A percentile compares a stretch with the other conserved stretches of the same genome.
These are phyloP conservation scores for Ammodytes dubius DNA, from an alignment of 2,113 vertebrate genomes.

Conservation along the genomic window DNA sequence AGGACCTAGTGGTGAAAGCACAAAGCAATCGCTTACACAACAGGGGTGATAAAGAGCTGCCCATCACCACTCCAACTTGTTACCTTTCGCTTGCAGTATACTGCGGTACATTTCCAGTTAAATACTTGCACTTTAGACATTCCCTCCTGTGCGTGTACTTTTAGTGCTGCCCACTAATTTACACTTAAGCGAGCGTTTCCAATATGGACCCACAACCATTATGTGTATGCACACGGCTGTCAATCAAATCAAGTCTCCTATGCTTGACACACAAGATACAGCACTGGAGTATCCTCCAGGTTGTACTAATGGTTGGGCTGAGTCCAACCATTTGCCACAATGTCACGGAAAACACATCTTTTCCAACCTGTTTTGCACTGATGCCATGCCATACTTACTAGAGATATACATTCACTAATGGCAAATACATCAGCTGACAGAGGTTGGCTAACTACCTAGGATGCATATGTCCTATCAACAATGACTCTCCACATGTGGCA, in stretches of 20 bases:
- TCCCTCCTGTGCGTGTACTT: slow-evolving; percentile 39
- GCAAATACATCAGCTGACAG: slow-evolving; percentile 57
- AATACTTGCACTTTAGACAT: slow-evolving; percentile 64
- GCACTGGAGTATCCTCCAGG: slow-evolving; percentile 63
- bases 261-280: slow-evolving; percentile 73
- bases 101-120: slow-evolving; percentile 43
- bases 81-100: slow-evolving; percentile 14
- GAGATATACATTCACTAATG: slow-evolving; percentile 65
- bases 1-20: slow-evolving; percentile 58
- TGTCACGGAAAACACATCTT: slow-evolving; percentile 75
- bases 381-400: slow-evolving; percentile 52
- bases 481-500: slow-evolving; percentile 46
- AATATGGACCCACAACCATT: slow-evolving; percentile 48
- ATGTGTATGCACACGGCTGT: slow-evolving; percentile 70
- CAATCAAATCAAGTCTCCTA: slow-evolving; percentile 72
- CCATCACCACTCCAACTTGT: slow-evolving; percentile 26
- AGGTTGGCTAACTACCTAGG: slow-evolving; percentile 43
- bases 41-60: slow-evolving; percentile 61
- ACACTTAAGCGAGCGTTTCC: slow-evolving; percentile 54
- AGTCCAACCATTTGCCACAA: slow-evolving; percentile 64
- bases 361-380: slow-evolving; percentile 55
- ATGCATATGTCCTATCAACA: slow-evolving; percentile 54
- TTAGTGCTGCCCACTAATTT: slow-evolving; percentile 70
- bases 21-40: slow-evolving; percentile 59
- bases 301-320: slow-evolving; percentile 72